Evolutionary conservation across 2,113 vertebrate genomes (phyloP), one percentile per base, ranked within the genome.

Genomic region (Heliornis fulica): DNA sequence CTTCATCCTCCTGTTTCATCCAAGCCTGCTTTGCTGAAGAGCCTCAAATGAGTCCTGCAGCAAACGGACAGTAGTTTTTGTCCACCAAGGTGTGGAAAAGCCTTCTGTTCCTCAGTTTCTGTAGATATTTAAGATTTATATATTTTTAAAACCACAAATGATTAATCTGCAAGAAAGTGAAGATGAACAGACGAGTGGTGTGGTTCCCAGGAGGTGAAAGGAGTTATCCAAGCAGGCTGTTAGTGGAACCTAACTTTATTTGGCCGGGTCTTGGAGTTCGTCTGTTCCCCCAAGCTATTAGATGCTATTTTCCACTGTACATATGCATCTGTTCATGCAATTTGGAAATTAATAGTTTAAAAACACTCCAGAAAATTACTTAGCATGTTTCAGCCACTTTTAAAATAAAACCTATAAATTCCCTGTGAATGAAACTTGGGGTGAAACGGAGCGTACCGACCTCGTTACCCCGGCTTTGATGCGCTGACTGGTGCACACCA

Each of bases 371-470:
- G 92, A 89, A 97, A 93, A 94, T 89, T 80, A 81, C 90, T 96
- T 81, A 54, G 25, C 53, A 23, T 89, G 53, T 97, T 95, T 95
- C 88, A 94, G 60, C 86, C 89, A 90, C 92, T 93, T 95, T 90
- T 69, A 68, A 97, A 96, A 93, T 94, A 96, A 93, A 92, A 68
- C 72, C 86, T 95, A 89, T 96, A 92, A 96, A 97, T 96, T 96
- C 43, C 92, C 36, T 32, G 10, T 45, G 76, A 95, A 72, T 68
- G 61, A 91, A 95, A 87, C 13, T 22, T 59, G 17, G 7, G 46
- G 69, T 23, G 9, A 9, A 94, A 60, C 1, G 0, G 38, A 82
- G 41, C 51, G 86, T 86, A 60, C 60, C 48, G 34, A 25, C 80
- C 64, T 79, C 72, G 72, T 90, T 93, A 64, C 28, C 46, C 53